Conservation (phyloP, 2,113 vertebrate genomes). For the Cyrtonyx montezumae region DNA sequence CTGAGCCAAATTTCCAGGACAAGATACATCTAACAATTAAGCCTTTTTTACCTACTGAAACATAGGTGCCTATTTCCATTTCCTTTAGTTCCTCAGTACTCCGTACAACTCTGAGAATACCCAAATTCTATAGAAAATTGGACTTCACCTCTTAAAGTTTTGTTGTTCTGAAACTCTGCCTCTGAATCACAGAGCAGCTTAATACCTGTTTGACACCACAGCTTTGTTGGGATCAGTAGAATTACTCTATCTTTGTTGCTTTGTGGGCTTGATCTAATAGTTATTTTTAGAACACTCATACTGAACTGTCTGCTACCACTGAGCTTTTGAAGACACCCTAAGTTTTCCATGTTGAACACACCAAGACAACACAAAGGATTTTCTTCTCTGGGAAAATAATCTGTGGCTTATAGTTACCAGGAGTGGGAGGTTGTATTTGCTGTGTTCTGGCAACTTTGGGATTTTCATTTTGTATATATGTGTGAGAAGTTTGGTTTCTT, state of each 20-base stretch:
- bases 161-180: not conserved
- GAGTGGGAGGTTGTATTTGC: not conserved
- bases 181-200: not conserved
- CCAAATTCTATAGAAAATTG: not conserved
- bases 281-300: not conserved
- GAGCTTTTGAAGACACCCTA: not conserved
- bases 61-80: not conserved
- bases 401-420: not conserved
- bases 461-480: not conserved
- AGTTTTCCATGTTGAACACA: not conserved
- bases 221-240: not conserved
- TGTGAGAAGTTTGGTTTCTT: not conserved
- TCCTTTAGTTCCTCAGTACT: not conserved
- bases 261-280: not conserved
- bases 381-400: not conserved
- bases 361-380: not conserved
- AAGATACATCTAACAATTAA: not conserved
- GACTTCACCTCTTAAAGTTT: not conserved
- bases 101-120: not conserved
- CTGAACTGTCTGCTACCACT: not conserved
- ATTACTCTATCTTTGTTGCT: not conserved
- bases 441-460: not conserved
- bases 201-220: not conserved
- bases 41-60: not conserved
- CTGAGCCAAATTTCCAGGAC: not conserved